Evolutionary conservation across 2,113 vertebrate species (phyloP), one percentile per base, ranked within the genome.

Genomic region (Ivindomyrus marchei): DNA sequence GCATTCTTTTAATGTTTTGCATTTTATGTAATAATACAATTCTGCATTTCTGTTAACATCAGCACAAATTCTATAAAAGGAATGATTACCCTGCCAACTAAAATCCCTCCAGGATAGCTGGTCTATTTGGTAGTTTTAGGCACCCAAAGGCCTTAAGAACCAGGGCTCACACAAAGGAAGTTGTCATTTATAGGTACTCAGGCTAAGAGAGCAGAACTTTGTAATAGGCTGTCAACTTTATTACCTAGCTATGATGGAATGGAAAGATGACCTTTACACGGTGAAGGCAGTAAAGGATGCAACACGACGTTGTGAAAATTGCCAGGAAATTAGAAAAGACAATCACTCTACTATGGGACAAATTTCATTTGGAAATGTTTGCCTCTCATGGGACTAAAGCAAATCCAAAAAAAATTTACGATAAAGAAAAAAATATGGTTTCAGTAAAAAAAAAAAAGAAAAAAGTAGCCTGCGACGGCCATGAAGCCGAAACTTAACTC

Each of bases 221-320:
- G 92, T 92, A 91, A 92, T 94, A 92, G 91, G 91, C 93, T 94
- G 93, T 96, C 94, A 95, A 92, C 93, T 93, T 91, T 93, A 95
- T 95, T 95, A 95, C 94, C 93, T 92, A 91, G 92, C 91, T 91
- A 94, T 91, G 91, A 93, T 56, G 88, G 92, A 94, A 94, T 77
- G 50, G 94, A 92, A 93, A 93, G 91, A 91, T 95, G 95, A 94
- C 94, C 95, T 95, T 95, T 95, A 52, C 90, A 91, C 91, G 90
- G 91, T 92, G 88, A 89, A 91, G 90, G 90, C 91, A 90, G 91
- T 91, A 92, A 92, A 90, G 90, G 93, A 93, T 92, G 90, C 85
- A 90, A 84, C 86, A 91, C 90, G n/a, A 85, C 62, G 47, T 47
- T 53, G 21, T 52, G 86, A 56, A 80, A 87, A 88, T 74, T 56